A percentile compares a stretch with the other conserved stretches of the same genome.
Conservation (phyloP, 2,797 vertebrate genomes). For the Xiphorhynchus erythropygius region DNA sequence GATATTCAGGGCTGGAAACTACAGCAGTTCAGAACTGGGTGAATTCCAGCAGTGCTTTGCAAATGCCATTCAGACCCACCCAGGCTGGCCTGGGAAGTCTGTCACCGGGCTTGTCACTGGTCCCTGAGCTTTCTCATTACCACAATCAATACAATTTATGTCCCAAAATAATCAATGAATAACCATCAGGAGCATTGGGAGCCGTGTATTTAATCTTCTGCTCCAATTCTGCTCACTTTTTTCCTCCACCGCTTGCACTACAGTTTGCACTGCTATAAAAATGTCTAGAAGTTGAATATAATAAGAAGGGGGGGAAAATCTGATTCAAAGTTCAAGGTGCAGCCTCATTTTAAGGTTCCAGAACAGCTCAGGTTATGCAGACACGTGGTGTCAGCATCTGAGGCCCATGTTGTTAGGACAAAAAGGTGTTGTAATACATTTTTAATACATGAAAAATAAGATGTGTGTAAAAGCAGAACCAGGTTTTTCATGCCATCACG, state of each 20-base stretch:
- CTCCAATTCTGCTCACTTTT: neutral
- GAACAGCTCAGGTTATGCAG: neutral
- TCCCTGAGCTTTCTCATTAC: neutral
- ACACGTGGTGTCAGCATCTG: neutral
- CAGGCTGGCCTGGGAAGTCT: neutral
- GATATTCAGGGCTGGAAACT: neutral
- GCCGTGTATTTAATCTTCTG: neutral
- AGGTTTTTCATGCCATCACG: neutral
- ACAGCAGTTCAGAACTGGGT: neutral
- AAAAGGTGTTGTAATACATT: neutral
- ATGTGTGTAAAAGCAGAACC: neutral
- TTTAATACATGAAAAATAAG: neutral
- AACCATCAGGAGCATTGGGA: fast-evolving
- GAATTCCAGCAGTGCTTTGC: neutral
- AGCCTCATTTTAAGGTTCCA: neutral
- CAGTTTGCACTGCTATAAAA: neutral
- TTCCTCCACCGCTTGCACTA: neutral
- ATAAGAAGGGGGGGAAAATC: neutral
- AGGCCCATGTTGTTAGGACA: neutral
- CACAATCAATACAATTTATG: conserved; percentile 14
- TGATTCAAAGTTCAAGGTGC: neutral
- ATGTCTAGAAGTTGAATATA: neutral
- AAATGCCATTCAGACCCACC: neutral
- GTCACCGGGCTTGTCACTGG: neutral
- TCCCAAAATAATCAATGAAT: neutral